phyloP scores from a whole-genome alignment of 1,140 invertebrate species.

The Babylonia areolata region DNA sequence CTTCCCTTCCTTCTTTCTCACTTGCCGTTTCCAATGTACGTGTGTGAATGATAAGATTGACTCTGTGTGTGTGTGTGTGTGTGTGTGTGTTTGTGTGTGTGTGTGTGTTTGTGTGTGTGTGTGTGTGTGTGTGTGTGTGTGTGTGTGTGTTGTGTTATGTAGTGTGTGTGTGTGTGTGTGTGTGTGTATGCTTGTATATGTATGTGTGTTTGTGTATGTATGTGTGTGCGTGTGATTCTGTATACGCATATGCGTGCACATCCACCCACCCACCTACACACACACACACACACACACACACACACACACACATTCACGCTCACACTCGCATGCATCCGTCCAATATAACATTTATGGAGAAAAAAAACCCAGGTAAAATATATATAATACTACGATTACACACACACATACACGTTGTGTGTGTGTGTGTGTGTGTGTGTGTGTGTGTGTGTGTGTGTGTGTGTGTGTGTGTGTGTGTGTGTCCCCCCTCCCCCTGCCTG shows the following conservation, averaged over 20 bases:
- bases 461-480: neutral
- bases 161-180: neutral
- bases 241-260: neutral
- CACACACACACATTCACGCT: too few relatives aligned
- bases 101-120: slow-evolving; percentile 10
- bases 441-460: neutral
- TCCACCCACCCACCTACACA: too few relatives aligned
- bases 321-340: too few relatives aligned
- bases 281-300: too few relatives aligned
- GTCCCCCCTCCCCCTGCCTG: neutral
- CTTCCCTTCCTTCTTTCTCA: too few relatives aligned
- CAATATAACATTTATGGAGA: too few relatives aligned
- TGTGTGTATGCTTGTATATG: slow-evolving; percentile 21
- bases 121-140: slow-evolving; percentile 17
- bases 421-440: slow-evolving; percentile 1
- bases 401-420: too few relatives aligned
- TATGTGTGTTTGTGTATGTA: slow-evolving; percentile 33
- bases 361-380: too few relatives aligned
- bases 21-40: too few relatives aligned
- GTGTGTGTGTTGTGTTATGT: neutral
- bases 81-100: slow-evolving; percentile 10
- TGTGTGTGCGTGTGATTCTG: slow-evolving; percentile 31
- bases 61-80: slow-evolving; percentile 4
- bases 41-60: neutral
- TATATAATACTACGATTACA: too few relatives aligned